Base-by-base conservation (phyloP, 2,888 invertebrate species). In the Unio pictorum region DNA sequence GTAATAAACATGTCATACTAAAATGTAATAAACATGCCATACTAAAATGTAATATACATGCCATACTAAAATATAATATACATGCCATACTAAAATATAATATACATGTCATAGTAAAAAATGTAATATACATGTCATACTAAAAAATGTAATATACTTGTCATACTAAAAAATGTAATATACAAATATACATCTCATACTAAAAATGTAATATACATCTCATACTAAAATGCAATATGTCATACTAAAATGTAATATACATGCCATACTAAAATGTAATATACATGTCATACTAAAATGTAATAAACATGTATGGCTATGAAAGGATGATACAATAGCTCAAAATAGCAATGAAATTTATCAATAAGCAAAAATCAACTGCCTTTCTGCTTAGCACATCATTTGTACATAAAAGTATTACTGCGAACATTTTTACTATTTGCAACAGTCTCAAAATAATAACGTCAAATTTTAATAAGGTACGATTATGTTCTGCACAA, bases 181-280 rank as follows among this genome's bases (percentile, higher is more conserved):
- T 23, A 23, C 23, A 23, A 23, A 23, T 23, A 23, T 0, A 23
- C 23, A 23, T 23, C 23, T 23, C 23, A 23, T 23, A 23, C 23
- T 23, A 23, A 78, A 71, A 85, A 84, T n/a, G 64, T 57, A 11
- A n/a, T 26, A 54, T 23, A 65, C 57, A 58, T 55, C 23, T 0
- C 68, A 66, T 34, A 86, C 86, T 86, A 78, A 71, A 85, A 84
- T n/a, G 64, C 55, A 11, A n/a, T 26, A 54, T 23, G 69, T 0
- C 68, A 66, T 34, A 86, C 86, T 86, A 78, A 71, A 85, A 84
- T n/a, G 64, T 57, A 11, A n/a, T 26, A 54, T 23, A 65, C 57
- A 0, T 23, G 23, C 23, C 23, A 58, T 55, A 86, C 86, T 86
- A 78, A 71, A 85, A 84, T n/a, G 64, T 57, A 11, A n/a, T 26